Percentiles rank a stretch among this genome's conserved stretches.
These are phyloP conservation scores for Drosophila bocki DNA, from an alignment of 1,140 invertebrate genomes.

Conservation along the genomic window DNA sequence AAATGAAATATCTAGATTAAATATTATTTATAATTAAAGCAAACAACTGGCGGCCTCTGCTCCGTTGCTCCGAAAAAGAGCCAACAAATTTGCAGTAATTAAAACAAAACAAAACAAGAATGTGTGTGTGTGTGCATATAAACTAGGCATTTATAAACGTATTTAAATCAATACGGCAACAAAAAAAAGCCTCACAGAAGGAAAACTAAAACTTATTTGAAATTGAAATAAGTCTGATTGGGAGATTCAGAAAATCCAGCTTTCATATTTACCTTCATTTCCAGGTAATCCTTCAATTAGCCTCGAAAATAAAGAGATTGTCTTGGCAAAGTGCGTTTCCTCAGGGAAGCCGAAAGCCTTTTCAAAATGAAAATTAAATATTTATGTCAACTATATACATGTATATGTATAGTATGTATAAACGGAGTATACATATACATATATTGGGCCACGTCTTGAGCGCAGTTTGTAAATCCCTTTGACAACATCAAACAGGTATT, in stretches of 20 bases:
- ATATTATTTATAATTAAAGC: slow-evolving; percentile 71
- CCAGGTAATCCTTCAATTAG: slow-evolving; percentile 39
- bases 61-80: background rate
- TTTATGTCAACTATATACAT: slow-evolving; percentile 52
- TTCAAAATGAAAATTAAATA: slow-evolving; percentile 65
- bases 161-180: slow-evolving; percentile 42
- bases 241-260: slow-evolving; percentile 8
- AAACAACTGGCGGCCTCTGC: slow-evolving; percentile 23
- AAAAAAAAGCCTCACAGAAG: slow-evolving; percentile 2
- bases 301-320: slow-evolving; percentile 29
- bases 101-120: slow-evolving; percentile 50
- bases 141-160: slow-evolving; percentile 3
- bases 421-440: background rate
- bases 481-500: slow-evolving; percentile 12
- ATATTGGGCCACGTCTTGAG: slow-evolving; percentile 16
- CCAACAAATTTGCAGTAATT: slow-evolving; percentile 37
- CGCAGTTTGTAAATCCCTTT: slow-evolving; percentile 13
- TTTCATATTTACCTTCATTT: background rate
- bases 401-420: background rate
- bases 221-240: slow-evolving; percentile 35
- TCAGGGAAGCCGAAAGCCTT: slow-evolving; percentile 14
- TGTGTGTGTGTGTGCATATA: slow-evolving; percentile 21
- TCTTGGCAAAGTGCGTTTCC: slow-evolving; percentile 7
- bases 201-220: slow-evolving; percentile 40
- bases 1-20: slow-evolving; percentile 70